A percentile compares a stretch with the other conserved stretches of the same genome.
phyloP scores from a whole-genome alignment of 2,113 vertebrate genomes.

The Centrocercus urophasianus region DNA sequence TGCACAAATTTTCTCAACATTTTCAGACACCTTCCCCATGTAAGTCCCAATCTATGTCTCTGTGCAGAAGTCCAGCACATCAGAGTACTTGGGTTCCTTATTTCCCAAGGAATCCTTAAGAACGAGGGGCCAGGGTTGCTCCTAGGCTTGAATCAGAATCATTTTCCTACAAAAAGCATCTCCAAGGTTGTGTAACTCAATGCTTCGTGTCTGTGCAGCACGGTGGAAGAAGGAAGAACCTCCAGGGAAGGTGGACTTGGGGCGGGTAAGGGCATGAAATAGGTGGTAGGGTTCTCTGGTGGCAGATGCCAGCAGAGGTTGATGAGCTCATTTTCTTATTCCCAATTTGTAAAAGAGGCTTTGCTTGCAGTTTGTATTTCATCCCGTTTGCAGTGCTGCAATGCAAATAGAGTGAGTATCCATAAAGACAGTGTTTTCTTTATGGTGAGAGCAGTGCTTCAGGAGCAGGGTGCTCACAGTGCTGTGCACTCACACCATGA shows the following conservation, averaged over 20 bases:
- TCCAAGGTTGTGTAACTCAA: neutral
- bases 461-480: neutral
- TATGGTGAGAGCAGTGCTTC: neutral
- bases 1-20: neutral
- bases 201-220: too few relatives aligned
- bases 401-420: neutral
- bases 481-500: accelerated
- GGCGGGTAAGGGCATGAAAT: too few relatives aligned
- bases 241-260: too few relatives aligned
- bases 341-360: neutral
- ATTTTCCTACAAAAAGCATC: neutral
- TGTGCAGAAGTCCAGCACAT: neutral
- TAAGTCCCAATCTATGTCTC: neutral
- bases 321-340: neutral
- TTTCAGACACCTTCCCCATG: neutral
- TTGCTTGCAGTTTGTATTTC: neutral
- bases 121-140: neutral
- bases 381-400: neutral
- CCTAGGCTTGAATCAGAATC: neutral
- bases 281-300: neutral
- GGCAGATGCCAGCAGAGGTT: neutral
- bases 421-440: neutral
- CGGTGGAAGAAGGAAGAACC: neutral
- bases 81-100: neutral
- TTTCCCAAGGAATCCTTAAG: neutral